phyloP scores from a whole-genome alignment of 2,797 vertebrate species.

The Sciurus vulgaris region DNA sequence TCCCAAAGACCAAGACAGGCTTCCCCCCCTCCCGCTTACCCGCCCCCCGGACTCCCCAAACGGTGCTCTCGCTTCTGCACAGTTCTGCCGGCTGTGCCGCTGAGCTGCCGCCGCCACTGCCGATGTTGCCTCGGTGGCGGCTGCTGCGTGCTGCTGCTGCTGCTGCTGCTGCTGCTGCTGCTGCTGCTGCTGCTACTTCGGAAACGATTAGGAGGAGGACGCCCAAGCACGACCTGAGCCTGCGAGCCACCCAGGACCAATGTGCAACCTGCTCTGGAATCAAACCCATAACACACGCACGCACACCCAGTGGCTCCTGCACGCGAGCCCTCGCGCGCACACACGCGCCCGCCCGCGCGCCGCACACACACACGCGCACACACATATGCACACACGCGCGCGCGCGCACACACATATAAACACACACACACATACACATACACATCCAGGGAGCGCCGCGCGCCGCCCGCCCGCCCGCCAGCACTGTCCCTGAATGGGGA shows the following conservation, averaged over 20 bases:
- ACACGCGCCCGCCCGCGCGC: conserved; percentile 67
- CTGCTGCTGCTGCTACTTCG: conserved; percentile 77
- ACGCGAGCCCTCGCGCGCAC: conserved; percentile 78
- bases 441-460: not conserved
- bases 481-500: conserved; percentile 71
- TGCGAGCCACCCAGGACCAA: conserved; percentile 85
- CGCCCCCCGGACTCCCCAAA: conserved; percentile 82
- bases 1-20: conserved; percentile 78
- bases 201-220: conserved; percentile 82
- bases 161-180: conserved; percentile 12
- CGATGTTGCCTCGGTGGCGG: conserved; percentile 29
- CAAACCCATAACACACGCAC: conserved; percentile 85
- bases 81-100: conserved; percentile 76
- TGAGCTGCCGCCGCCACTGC: conserved; percentile 61
- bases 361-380: conserved; percentile 6
- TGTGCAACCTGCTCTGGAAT: conserved; percentile 84
- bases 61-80: conserved; percentile 83
- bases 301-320: conserved; percentile 81
- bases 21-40: conserved; percentile 76
- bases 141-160: not conserved
- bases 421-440: not conserved
- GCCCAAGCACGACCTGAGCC: conserved; percentile 82
- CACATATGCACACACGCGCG: not conserved
- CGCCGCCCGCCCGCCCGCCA: conserved; percentile 60
- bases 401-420: not conserved